phyloP scores from a whole-genome alignment of 1,140 invertebrate genomes.

The Melipona quadrifasciata region DNA sequence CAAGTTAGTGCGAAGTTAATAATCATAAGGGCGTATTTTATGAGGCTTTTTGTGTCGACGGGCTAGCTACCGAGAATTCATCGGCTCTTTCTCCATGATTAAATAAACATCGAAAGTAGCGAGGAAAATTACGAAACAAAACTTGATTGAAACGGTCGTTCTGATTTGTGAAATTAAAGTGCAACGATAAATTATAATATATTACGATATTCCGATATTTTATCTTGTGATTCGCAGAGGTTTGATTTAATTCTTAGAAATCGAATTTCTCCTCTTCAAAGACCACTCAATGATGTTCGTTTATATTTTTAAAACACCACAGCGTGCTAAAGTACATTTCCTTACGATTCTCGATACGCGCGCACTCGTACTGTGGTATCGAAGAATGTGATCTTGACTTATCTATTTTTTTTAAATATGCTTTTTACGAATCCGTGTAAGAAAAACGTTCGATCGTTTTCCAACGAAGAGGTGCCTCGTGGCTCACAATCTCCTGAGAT shows the following conservation, averaged over 20 bases:
- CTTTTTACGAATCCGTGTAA: background rate
- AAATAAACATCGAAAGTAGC: background rate
- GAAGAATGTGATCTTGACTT: background rate
- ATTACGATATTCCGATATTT: background rate
- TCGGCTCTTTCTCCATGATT: background rate
- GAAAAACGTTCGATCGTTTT: background rate
- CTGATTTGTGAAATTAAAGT: background rate
- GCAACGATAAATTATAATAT: background rate
- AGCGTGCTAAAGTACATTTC: background rate
- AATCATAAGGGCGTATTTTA: background rate
- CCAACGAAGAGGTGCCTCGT: background rate
- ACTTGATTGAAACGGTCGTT: background rate
- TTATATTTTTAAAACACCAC: background rate
- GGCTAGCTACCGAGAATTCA: background rate
- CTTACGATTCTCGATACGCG: background rate
- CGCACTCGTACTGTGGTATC: background rate
- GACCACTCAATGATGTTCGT: background rate
- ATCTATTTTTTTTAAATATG: background rate
- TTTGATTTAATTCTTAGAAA: background rate
- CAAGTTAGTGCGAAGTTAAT: background rate
- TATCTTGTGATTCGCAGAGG: background rate
- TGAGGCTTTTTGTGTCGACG: background rate
- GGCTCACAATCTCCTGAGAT: slow-evolving; percentile 72
- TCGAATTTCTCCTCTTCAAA: background rate
- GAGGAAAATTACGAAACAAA: background rate